A percentile compares a stretch with the other conserved stretches of the same genome.
Evolutionary conservation across 1,140 invertebrate species (phyloP).

Genomic region (Zeugodacus cucurbitae): DNA sequence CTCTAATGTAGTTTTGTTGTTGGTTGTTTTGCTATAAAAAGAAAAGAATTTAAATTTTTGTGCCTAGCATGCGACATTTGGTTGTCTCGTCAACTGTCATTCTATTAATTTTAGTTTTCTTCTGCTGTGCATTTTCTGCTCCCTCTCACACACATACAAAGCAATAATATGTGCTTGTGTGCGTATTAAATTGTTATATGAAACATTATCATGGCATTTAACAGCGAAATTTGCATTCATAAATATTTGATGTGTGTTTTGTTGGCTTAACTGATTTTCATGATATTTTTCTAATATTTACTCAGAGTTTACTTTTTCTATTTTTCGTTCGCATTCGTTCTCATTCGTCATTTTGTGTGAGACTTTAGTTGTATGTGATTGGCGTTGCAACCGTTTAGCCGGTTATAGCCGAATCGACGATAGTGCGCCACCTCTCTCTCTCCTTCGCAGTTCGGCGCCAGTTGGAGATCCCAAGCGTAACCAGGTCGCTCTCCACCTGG

Average conservation of each 20-base stretch:
- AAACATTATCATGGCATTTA: not conserved
- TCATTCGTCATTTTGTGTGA: not conserved
- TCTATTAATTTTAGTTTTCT: not conserved
- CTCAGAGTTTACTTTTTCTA: not conserved
- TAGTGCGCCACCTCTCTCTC: too few species aligned
- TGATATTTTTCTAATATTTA: not conserved
- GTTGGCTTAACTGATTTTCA: not conserved
- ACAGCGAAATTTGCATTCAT: not conserved
- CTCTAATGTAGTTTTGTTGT: not conserved
- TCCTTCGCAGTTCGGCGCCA: too few species aligned
- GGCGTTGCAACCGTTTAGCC: too few species aligned
- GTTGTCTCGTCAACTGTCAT: not conserved
- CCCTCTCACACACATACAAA: not conserved
- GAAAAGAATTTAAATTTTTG: not conserved
- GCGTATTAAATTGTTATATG: not conserved
- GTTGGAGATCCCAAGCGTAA: too few species aligned
- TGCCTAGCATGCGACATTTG: not conserved
- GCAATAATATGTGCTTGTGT: not conserved
- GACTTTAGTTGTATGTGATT: too few species aligned
- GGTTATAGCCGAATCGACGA: too few species aligned
- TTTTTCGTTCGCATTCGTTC: too few species aligned
- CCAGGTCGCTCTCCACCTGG: too few species aligned
- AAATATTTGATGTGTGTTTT: not conserved
- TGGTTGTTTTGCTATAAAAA: not conserved
- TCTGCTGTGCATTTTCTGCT: not conserved